These are phyloP conservation scores for Gisinianus flammeolus DNA, from an alignment of 2,888 invertebrate species.

Conservation along the genomic window DNA sequence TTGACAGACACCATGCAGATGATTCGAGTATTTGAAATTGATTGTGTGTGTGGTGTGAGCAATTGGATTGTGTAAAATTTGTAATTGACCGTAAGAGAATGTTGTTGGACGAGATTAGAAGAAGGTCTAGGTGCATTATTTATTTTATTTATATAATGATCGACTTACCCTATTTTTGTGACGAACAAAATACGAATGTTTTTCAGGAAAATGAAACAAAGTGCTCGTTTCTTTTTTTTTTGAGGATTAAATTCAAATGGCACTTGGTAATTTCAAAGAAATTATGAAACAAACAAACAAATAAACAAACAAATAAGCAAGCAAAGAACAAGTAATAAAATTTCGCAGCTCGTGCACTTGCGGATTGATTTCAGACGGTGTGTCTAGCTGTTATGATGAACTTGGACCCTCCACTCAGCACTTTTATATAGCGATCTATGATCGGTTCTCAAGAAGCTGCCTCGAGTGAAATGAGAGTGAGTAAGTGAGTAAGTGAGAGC, in stretches of 20 bases:
- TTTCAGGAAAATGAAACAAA: too few relatives aligned
- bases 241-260: background rate
- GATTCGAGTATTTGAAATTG: background rate
- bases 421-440: conserved; percentile 38
- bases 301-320: background rate
- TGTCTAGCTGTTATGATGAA: conserved; percentile 34
- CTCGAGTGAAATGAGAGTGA: too few relatives aligned
- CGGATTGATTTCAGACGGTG: conserved; percentile 17
- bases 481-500: background rate
- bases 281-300: background rate
- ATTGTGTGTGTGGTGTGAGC: background rate
- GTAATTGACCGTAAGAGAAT: conserved; percentile 26
- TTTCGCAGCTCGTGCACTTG: background rate
- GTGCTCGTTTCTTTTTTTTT: too few relatives aligned
- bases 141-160: too few relatives aligned
- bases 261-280: background rate
- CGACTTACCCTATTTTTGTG: too few relatives aligned
- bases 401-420: conserved; percentile 41
- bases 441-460: conserved; percentile 16
- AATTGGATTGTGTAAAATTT: background rate
- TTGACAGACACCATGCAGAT: background rate
- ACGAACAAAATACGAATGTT: too few relatives aligned
- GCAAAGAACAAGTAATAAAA: background rate
- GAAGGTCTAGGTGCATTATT: conserved; percentile 29
- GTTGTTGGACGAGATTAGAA: conserved; percentile 15